phyloP scores from a whole-genome alignment of 2,797 vertebrate species.

The Myotis findleyi region DNA sequence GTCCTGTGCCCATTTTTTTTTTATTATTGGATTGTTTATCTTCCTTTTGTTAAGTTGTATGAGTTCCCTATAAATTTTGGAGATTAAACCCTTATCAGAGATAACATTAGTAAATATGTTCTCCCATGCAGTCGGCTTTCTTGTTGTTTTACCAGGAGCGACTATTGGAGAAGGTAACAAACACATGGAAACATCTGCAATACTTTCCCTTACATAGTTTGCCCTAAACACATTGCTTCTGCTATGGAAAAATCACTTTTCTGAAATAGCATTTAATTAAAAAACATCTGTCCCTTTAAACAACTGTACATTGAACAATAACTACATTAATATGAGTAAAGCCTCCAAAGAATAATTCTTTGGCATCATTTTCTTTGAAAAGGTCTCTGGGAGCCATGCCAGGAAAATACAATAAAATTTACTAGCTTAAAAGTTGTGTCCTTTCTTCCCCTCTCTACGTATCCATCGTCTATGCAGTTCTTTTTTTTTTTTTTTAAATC shows the following conservation, averaged over 20 bases:
- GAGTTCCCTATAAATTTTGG: too few relatives aligned
- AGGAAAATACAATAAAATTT: constrained; percentile 64
- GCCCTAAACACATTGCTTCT: not conserved
- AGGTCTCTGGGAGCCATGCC: constrained; percentile 44
- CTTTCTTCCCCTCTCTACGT: constrained; percentile 20
- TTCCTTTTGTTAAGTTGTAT: too few relatives aligned
- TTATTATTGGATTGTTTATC: too few relatives aligned
- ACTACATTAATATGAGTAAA: constrained; percentile 3
- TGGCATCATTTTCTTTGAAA: not conserved
- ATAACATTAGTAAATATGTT: too few relatives aligned
- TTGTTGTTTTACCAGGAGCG: not conserved
- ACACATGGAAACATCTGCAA: not conserved
- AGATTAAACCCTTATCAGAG: too few relatives aligned
- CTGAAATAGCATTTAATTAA: constrained; percentile 54
- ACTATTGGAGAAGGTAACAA: not conserved
- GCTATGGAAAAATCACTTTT: constrained; percentile 43
- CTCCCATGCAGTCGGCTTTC: too few relatives aligned
- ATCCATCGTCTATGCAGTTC: not conserved
- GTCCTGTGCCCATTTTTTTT: too few relatives aligned
- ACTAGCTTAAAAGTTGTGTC: not conserved
- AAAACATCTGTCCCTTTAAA: not conserved
- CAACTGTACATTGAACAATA: not conserved
- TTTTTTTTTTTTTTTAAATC: not conserved
- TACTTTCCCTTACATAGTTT: not conserved
- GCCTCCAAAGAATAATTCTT: not conserved